Conservation (phyloP, 2,888 invertebrate genomes). For the Melitaea athalia region DNA sequence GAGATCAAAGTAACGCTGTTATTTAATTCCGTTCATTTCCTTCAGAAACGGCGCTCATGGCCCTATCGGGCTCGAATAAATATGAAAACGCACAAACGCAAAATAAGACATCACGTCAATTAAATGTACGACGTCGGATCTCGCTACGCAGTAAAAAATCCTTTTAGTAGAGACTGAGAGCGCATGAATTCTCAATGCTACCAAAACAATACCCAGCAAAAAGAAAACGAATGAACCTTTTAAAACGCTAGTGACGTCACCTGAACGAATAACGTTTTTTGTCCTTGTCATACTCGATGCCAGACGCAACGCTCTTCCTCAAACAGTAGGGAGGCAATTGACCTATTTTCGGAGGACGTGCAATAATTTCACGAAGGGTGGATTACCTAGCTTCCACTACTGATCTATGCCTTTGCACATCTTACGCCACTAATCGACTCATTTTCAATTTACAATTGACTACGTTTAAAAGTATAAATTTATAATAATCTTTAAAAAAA, state of each 20-base stretch:
- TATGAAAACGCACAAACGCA: conserved; percentile 42
- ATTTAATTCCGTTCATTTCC: conserved; percentile 59
- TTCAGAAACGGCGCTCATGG: conserved; percentile 46
- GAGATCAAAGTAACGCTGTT: conserved; percentile 56
- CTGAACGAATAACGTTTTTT: conserved; percentile 72
- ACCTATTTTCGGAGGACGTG: conserved; percentile 78
- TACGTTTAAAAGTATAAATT: conserved; percentile 3
- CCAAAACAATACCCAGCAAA: conserved; percentile 69
- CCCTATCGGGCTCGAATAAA: conserved; percentile 37
- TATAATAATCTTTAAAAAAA: not conserved
- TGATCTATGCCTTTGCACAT: conserved; percentile 52
- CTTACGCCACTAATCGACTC: conserved; percentile 38
- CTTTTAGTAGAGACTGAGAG: conserved; percentile 23
- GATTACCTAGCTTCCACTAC: conserved; percentile 61
- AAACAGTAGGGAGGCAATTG: conserved; percentile 70
- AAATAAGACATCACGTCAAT: conserved; percentile 42
- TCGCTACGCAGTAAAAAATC: conserved; percentile 40
- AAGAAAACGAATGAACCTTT: conserved; percentile 67
- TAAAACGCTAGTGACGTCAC: conserved; percentile 77
- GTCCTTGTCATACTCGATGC: conserved; percentile 60
- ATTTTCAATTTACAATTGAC: conserved; percentile 30
- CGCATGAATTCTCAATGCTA: conserved; percentile 40
- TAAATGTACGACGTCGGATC: conserved; percentile 49
- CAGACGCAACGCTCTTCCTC: conserved; percentile 56
- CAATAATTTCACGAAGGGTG: conserved; percentile 76